Base-by-base conservation (phyloP, 2,113 vertebrate genomes). In the Hirundichthys speculiger region DNA sequence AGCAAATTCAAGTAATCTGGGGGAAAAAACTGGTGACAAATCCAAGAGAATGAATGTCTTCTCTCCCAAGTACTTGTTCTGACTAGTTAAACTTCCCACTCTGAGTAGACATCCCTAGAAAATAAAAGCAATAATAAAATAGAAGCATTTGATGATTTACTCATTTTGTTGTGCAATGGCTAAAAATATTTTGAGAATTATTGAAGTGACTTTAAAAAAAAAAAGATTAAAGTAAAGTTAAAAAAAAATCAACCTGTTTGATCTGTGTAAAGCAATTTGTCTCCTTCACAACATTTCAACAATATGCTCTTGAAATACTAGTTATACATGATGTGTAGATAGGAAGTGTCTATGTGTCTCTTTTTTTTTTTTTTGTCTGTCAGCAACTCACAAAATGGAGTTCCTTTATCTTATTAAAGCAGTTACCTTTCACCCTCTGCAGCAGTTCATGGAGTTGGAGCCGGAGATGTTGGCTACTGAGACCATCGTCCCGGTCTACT, bases 361-460 rank as follows among this genome's bases (percentile, higher is more conserved):
- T 51, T 53, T 40, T 18, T 25, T 39, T 34, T 10, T 9, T 10
- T 34, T 34, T 34, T 5, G 11, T 34, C 30, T 34, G 30, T 46
- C 27, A 24, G 21, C 15, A 22, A 21, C 5, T 63, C 1, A 10
- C 0, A 18, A 57, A 41, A 55, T 25, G 4, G 6, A 53, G 13
- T 8, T 20, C n/a, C 18, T 3, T 64, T 47, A 11, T 57, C 43
- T 60, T 25, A 1, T 42, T 48, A 40, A 56, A 49, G 41, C 50
- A 14, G 13, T 3, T 6, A 20, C 12, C 20, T 11, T 39, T 39
- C 15, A 1, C 0, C 43, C 16, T 4, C 42, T 50, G 2, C 70
- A 99, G 98, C 96, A 98, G 92, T 99, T 99, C 87, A 98, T 98
- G 96, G 98, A 96, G 91, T 93, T 96, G 15, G 98, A 99, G 90